phyloP scores from a whole-genome alignment of 2,113 vertebrate genomes.

The Pterophyllum scalare region DNA sequence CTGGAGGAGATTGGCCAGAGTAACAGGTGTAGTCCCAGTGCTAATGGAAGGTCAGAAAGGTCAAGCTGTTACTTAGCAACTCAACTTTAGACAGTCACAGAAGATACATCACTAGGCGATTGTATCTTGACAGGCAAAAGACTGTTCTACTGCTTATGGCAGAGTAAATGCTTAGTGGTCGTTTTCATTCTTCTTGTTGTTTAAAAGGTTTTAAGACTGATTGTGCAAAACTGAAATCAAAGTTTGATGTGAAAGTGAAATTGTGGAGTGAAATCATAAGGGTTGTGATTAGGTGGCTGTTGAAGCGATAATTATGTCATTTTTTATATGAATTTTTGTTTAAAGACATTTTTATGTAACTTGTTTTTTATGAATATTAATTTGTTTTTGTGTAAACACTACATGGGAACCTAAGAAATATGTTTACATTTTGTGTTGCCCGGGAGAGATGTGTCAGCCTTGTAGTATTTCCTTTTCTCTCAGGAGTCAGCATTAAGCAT shows the following conservation, averaged over 20 bases:
- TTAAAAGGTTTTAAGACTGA: too few species aligned
- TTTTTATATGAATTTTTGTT: neutral
- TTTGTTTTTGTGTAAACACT: neutral
- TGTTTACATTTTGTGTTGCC: neutral
- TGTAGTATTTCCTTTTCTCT: neutral
- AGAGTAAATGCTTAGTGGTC: too few species aligned
- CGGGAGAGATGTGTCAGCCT: neutral
- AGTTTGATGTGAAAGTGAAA: too few species aligned
- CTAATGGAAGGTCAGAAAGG: neutral
- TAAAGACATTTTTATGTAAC: neutral
- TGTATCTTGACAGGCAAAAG: neutral
- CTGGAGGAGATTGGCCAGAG: neutral
- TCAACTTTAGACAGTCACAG: neutral
- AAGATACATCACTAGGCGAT: neutral
- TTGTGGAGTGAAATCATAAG: too few species aligned
- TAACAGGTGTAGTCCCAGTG: neutral
- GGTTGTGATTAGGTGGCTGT: too few species aligned
- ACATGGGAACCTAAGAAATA: neutral
- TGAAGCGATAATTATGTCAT: neutral
- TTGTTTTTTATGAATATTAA: neutral
- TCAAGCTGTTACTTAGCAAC: neutral
- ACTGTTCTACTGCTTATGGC: neutral
- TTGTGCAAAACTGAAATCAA: too few species aligned
- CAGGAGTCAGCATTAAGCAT: neutral
- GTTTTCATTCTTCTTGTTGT: too few species aligned